Evolutionary conservation across 2,888 invertebrate species (phyloP), one percentile per base, ranked within the genome.

Genomic region (Patella depressa): DNA sequence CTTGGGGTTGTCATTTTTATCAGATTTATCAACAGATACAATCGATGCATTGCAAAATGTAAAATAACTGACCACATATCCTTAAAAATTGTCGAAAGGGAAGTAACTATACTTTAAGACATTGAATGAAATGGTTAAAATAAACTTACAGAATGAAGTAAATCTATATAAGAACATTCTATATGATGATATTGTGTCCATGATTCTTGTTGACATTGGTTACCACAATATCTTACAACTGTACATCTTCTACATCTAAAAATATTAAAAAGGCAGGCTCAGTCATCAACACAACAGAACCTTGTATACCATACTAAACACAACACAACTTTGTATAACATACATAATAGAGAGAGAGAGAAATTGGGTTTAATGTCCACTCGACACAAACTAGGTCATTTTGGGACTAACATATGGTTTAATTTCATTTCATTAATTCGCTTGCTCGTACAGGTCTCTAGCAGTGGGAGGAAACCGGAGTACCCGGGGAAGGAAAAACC

Each of bases 111-210:
- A 9, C 45, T 9, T 45, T 1, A 45, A 45, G 45, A 45, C 45
- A 45, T 45, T 45, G 45, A 45, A 9, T 45, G 45, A 54, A 19
- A 73, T 57, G 9, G 78, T 15, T 59, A 55, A 45, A 55, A 15
- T 14, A 72, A 53, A 84, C 88, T 85, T 83, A 90, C 90, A 15
- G 88, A 89, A 77, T 89, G 88, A 11, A 90, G 80, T 1, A 90
- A 81, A 77, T 86, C 82, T 72, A 88, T 78, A 79, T 87, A 87
- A 1, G 54, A 78, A 79, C 91, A 91, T 77, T 91, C 91, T 11
- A 83, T 77, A n/a, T 72, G 45, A 76, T 91, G 91, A 76, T 88
- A 90, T 0, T 65, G 15, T 0, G 74, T 45, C 90, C 88, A 90
- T 14, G 89, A 84, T 15, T 71, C 65, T 29, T 78, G 71, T 19